Evolutionary conservation across 2,888 invertebrate genomes (phyloP).

Genomic region (Troides helena): DNA sequence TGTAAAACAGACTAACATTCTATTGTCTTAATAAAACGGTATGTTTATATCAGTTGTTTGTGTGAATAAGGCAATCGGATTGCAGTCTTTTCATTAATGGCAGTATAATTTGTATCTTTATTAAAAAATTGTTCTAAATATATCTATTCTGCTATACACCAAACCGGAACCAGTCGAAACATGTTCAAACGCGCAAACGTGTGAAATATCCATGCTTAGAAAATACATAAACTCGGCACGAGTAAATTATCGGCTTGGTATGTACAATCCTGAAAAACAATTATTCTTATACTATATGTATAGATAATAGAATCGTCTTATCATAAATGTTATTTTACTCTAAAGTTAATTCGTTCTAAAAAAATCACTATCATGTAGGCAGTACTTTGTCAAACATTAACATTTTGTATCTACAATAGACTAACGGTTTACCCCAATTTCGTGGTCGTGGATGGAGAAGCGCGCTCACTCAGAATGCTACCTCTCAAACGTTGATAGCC

Average conservation of each 20-base stretch:
- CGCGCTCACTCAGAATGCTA: too few species aligned
- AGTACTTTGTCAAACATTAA: not conserved
- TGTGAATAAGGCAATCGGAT: constrained; percentile 27
- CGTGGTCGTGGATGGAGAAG: too few species aligned
- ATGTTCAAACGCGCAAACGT: not conserved
- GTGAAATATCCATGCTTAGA: not conserved
- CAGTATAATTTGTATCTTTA: constrained; percentile 17
- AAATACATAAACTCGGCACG: not conserved
- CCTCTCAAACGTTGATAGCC: too few species aligned
- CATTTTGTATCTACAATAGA: too few species aligned
- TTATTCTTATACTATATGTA: not conserved
- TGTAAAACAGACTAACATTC: constrained; percentile 18
- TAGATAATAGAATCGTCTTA: not conserved
- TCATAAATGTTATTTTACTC: not conserved
- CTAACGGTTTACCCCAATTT: too few species aligned
- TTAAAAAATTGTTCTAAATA: constrained; percentile 11
- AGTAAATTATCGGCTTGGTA: not conserved
- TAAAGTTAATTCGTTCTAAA: not conserved
- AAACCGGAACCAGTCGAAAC: not conserved
- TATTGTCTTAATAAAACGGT: constrained; percentile 13
- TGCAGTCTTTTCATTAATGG: constrained; percentile 26
- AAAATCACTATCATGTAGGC: not conserved
- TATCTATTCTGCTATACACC: constrained; percentile 3
- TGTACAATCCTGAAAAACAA: not conserved
- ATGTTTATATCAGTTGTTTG: constrained; percentile 3